A percentile compares a stretch with the other conserved stretches of the same genome.
phyloP scores from a whole-genome alignment of 1,140 invertebrate genomes.

The Drosophila teissieri region DNA sequence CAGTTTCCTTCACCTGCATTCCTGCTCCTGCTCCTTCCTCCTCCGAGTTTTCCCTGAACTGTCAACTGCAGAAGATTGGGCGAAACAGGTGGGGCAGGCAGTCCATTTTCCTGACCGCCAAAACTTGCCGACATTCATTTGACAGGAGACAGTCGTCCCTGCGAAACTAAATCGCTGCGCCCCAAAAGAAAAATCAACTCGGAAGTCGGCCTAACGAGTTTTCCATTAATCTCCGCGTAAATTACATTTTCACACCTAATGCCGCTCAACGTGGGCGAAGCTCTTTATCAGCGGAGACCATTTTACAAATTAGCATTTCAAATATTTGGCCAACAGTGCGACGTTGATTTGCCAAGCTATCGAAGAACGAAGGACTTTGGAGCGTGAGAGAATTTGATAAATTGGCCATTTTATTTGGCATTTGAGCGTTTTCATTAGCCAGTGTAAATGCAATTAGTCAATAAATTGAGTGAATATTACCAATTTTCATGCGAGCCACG shows the following conservation, averaged over 20 bases:
- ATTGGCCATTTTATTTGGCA: constrained; percentile 77
- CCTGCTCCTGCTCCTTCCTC: too few relatives aligned
- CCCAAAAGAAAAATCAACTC: neutral
- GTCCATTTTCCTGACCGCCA: constrained; percentile 9
- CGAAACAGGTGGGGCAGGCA: constrained; percentile 9
- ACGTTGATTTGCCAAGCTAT: constrained; percentile 55
- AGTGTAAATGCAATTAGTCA: constrained; percentile 75
- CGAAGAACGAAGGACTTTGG: neutral
- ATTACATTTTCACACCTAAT: constrained; percentile 52
- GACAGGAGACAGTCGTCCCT: constrained; percentile 22
- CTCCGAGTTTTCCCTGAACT: neutral
- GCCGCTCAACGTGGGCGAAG: constrained; percentile 1
- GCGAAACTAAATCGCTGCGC: constrained; percentile 13
- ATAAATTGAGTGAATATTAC: constrained; percentile 80
- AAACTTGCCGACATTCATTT: constrained; percentile 39
- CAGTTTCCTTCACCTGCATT: constrained; percentile 3
- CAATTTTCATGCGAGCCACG: constrained; percentile 61
- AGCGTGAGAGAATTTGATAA: constrained; percentile 66
- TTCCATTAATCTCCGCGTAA: constrained; percentile 45
- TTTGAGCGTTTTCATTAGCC: constrained; percentile 68
- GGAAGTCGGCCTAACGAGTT: constrained; percentile 20
- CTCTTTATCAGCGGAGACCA: constrained; percentile 28
- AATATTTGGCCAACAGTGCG: constrained; percentile 31
- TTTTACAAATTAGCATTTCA: constrained; percentile 64
- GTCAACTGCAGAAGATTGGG: constrained; percentile 47